A percentile compares a stretch with the other conserved stretches of the same genome.
phyloP scores from a whole-genome alignment of 2,888 invertebrate species.

The Thyatira batis region DNA sequence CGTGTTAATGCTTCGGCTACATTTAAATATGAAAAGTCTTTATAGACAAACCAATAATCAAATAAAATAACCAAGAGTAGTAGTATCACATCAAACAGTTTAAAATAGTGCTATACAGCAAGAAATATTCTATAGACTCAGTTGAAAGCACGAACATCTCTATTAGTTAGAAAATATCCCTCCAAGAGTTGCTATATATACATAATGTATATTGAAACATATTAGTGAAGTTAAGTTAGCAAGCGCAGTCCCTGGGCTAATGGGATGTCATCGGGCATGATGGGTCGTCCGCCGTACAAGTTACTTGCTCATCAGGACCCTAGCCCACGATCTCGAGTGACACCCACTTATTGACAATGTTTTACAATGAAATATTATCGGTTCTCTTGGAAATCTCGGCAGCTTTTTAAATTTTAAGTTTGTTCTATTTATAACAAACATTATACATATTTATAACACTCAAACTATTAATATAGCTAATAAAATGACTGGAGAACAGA shows the following conservation, averaged over 20 bases:
- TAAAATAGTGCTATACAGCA: background rate
- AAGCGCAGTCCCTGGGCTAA: constrained; percentile 68
- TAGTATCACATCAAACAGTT: too few species aligned
- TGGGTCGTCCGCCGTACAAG: constrained; percentile 64
- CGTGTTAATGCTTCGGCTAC: too few species aligned
- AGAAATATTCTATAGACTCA: background rate
- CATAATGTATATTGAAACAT: constrained; percentile 64
- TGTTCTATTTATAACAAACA: constrained; percentile 12
- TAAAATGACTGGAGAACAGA: too few species aligned
- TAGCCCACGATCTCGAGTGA: constrained; percentile 43
- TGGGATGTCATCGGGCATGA: constrained; percentile 76
- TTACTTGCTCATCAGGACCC: constrained; percentile 63
- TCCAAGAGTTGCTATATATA: constrained; percentile 22
- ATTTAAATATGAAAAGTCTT: too few species aligned
- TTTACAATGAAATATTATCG: constrained; percentile 55
- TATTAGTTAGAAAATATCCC: constrained; percentile 4
- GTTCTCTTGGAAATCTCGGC: constrained; percentile 7
- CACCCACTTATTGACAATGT: constrained; percentile 62
- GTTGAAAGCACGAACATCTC: background rate
- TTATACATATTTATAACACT: too few species aligned
- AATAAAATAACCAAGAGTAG: too few species aligned
- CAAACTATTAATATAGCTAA: too few species aligned
- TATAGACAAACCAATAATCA: too few species aligned
- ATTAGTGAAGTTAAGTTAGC: constrained; percentile 66
- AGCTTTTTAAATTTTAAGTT: background rate